A percentile compares a stretch with the other conserved stretches of the same genome.
Conservation (phyloP, 37 sponge, comb jelly and placozoan species). For the Beroe forskalii region DNA sequence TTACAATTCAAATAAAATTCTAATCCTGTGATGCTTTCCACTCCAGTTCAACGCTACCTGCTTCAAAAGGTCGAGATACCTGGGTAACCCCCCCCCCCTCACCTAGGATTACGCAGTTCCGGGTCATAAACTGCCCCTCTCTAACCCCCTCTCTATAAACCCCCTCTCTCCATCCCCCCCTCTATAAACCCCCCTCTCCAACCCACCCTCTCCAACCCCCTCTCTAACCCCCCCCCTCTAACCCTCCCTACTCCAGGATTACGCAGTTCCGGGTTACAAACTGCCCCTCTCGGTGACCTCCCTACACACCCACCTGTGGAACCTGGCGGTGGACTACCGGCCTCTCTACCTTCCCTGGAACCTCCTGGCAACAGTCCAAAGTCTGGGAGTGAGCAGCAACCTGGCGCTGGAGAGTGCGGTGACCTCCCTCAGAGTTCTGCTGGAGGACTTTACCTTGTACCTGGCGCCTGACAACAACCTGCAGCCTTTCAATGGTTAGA, state of each 20-base stretch:
- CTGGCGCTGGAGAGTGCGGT: slow-evolving; percentile 17
- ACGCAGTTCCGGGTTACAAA: slow-evolving; percentile 56
- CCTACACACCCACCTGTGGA: slow-evolving; percentile 71
- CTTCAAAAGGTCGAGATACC: too few species aligned
- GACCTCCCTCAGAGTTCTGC: slow-evolving; percentile 19
- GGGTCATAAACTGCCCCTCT: neutral
- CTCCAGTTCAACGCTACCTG: too few species aligned
- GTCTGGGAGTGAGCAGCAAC: slow-evolving; percentile 13
- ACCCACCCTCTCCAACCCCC: neutral
- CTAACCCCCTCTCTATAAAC: neutral
- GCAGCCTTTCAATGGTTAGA: too few species aligned
- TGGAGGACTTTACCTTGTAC: slow-evolving; percentile 3
- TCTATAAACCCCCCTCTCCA: neutral
- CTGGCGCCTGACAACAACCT: neutral
- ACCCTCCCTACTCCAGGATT: neutral
- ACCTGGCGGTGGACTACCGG: slow-evolving; percentile 76
- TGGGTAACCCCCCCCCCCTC: too few species aligned
- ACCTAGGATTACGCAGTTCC: slow-evolving; percentile 47
- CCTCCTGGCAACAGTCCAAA: neutral
- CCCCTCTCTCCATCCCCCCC: neutral
- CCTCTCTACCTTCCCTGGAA: slow-evolving; percentile 35
- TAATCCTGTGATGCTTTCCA: too few species aligned
- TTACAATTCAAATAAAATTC: too few species aligned
- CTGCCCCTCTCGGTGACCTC: slow-evolving; percentile 48
- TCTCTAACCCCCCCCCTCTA: too few species aligned